phyloP scores from a whole-genome alignment of 2,797 vertebrate species.

The Sebastes minor region DNA sequence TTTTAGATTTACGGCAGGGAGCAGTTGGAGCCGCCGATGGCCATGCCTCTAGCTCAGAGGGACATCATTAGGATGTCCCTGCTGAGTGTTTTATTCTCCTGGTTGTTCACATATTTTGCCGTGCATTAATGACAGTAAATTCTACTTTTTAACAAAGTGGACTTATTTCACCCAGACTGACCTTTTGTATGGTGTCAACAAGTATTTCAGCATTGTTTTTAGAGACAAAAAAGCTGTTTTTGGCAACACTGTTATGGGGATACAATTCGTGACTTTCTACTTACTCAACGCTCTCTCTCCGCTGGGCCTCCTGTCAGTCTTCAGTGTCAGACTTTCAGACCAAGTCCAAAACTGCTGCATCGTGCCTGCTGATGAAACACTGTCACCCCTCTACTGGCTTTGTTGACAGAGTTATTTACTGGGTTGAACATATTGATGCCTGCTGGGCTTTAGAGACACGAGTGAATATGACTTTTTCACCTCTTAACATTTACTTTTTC shows the following conservation, averaged over 20 bases:
- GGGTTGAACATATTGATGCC: conserved; percentile 35
- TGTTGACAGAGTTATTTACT: conserved; percentile 51
- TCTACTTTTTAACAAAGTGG: not conserved
- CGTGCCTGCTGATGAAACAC: conserved; percentile 39
- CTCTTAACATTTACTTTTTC: not conserved
- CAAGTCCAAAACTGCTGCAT: conserved; percentile 51
- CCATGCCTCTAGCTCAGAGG: conserved; percentile 26
- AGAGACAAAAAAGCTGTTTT: conserved; percentile 30
- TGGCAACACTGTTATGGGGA: conserved; percentile 12
- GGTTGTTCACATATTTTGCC: conserved; percentile 5
- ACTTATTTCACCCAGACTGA: not conserved
- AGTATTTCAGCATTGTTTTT: conserved; percentile 4
- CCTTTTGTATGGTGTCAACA: not conserved
- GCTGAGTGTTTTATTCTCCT: not conserved
- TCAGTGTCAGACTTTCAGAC: conserved; percentile 51
- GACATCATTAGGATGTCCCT: conserved; percentile 34
- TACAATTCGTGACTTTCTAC: conserved; percentile 29
- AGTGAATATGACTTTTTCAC: conserved; percentile 8
- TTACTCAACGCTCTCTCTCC: conserved; percentile 16
- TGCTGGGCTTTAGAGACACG: not conserved
- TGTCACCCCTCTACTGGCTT: conserved; percentile 29
- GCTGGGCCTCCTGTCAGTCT: conserved; percentile 55
- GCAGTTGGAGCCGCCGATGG: conserved; percentile 33
- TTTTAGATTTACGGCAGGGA: conserved; percentile 69
- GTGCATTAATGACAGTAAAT: not conserved